Evolutionary conservation across 2,113 vertebrate genomes (phyloP).

Genomic region (Rhineura floridana): DNA sequence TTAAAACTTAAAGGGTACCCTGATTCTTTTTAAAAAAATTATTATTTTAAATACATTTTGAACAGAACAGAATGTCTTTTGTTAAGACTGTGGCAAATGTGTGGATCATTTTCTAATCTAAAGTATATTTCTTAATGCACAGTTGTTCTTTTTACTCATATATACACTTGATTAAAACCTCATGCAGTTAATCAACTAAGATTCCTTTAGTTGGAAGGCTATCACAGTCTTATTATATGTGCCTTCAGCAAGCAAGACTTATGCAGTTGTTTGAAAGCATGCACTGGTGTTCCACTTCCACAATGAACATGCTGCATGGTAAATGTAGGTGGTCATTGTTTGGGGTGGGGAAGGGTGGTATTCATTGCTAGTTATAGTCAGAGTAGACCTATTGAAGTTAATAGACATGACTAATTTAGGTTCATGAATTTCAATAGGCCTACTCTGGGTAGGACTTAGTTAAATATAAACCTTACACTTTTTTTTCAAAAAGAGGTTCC

Average conservation of each 20-base stretch:
- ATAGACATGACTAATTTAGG: too few relatives aligned
- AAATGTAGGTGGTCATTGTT: not conserved
- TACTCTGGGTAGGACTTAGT: too few relatives aligned
- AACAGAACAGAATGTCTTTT: not conserved
- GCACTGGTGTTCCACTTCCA: not conserved
- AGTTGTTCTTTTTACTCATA: not conserved
- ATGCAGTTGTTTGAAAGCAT: not conserved
- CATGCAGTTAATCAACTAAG: not conserved
- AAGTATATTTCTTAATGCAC: not conserved
- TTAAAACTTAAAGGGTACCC: not conserved
- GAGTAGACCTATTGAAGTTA: too few relatives aligned
- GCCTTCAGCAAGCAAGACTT: not conserved
- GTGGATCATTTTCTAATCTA: not conserved
- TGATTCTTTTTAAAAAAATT: not conserved
- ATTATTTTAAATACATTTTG: not conserved
- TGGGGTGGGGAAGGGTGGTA: not conserved
- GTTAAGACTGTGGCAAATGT: not conserved
- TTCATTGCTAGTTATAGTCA: too few relatives aligned
- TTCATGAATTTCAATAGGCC: too few relatives aligned
- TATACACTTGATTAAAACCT: not conserved
- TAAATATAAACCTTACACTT: too few relatives aligned
- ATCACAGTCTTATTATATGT: not conserved
- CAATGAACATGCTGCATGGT: not conserved
- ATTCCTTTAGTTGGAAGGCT: not conserved
- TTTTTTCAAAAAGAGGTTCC: not conserved